Conservation (phyloP, 2,113 vertebrate species). For the Grammomys dolichurus region DNA sequence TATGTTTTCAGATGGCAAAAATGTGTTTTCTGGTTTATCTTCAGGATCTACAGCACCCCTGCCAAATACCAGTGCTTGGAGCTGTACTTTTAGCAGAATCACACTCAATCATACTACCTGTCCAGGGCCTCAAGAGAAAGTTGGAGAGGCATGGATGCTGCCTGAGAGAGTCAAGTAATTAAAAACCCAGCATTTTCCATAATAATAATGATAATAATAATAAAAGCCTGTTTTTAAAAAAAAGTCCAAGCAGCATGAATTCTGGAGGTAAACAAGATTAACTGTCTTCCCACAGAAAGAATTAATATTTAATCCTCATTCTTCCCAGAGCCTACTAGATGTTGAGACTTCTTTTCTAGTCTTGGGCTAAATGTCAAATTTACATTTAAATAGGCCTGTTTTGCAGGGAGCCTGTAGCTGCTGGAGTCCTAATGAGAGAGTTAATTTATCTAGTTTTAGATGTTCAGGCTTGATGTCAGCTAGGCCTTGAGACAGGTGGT, state of each 20-base stretch:
- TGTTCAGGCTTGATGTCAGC: conserved; percentile 66
- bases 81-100: conserved; percentile 50
- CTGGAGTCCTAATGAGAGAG: conserved; percentile 68
- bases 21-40: conserved; percentile 50
- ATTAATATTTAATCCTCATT: conserved; percentile 64
- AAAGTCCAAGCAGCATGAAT: not conserved
- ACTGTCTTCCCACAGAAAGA: conserved; percentile 59
- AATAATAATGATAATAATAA: too few relatives aligned
- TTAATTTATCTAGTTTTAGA: conserved; percentile 80
- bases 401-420: conserved; percentile 60
- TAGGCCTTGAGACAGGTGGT: conserved; percentile 71
- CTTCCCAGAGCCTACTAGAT: not conserved
- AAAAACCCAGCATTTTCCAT: conserved; percentile 57
- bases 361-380: conserved; percentile 72
- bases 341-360: conserved; percentile 54
- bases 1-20: conserved; percentile 34
- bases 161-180: conserved; percentile 58
- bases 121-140: not conserved
- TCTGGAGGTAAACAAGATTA: conserved; percentile 71
- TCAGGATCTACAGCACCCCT: not conserved
- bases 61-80: conserved; percentile 43
- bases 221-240: not conserved
- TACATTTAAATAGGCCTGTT: conserved; percentile 81
- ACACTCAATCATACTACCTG: conserved; percentile 19
- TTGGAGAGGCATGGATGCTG: not conserved